phyloP scores from a whole-genome alignment of 2,797 vertebrate genomes.

The Typhlichthys eigenmanni region DNA sequence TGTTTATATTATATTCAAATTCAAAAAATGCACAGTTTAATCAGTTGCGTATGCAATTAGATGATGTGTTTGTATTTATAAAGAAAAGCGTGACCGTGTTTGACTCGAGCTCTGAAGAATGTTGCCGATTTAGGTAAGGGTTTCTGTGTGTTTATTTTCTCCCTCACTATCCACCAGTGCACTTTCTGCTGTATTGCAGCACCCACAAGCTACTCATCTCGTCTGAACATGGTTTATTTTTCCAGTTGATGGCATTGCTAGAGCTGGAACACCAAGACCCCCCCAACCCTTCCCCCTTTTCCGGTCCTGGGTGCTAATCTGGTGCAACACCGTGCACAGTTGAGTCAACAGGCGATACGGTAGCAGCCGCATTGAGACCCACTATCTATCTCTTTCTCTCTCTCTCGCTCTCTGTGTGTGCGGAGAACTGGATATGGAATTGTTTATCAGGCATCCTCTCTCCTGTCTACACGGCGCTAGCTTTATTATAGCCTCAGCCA shows the following conservation, averaged over 20 bases:
- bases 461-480: conserved; percentile 63
- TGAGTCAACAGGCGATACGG: conserved; percentile 60
- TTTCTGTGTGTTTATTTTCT: not conserved
- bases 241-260: conserved; percentile 27
- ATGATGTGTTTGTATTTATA: too few species aligned
- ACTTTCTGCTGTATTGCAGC: not conserved
- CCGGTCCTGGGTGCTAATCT: conserved; percentile 49
- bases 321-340: conserved; percentile 25
- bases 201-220: not conserved
- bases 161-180: not conserved
- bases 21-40: too few species aligned
- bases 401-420: conserved; percentile 11
- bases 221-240: conserved; percentile 19
- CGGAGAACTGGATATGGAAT: conserved; percentile 69
- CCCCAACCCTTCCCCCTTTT: not conserved
- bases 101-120: not conserved
- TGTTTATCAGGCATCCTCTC: conserved; percentile 66
- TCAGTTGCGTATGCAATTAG: too few species aligned
- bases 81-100: not conserved
- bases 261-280: conserved; percentile 13
- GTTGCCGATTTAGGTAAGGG: not conserved
- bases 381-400: conserved; percentile 42
- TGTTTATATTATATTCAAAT: not conserved
- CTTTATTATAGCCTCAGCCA: conserved; percentile 66
- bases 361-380: conserved; percentile 44